These are phyloP conservation scores for human (Homo sapiens) DNA, from an alignment of 2,113 vertebrate genomes.

Conservation along the genomic window GRCh38 chr7:116592501-116593000, in stretches of 20 bases:
- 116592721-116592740: conserved; percentile 36
- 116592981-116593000: neutral
- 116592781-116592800: conserved; percentile 19
- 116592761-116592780: conserved; percentile 47
- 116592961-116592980: neutral
- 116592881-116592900: neutral
- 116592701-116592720: neutral
- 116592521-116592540: neutral
- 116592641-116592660: conserved; percentile 55
- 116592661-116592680: conserved; percentile 68
- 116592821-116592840: neutral
- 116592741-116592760: conserved; percentile 19
- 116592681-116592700: conserved; percentile 59
- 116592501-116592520: neutral
- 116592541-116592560: neutral
- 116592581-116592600: neutral
- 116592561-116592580: neutral
- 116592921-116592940: neutral
- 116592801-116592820: neutral
- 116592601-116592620: neutral
- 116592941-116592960: neutral
- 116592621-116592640: conserved; percentile 35
- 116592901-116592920: neutral
- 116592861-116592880: conserved; percentile 18
- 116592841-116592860: neutral